These are phyloP conservation scores for Bedellia somnulentella DNA, from an alignment of 2,888 invertebrate species.

Conservation along the genomic window DNA sequence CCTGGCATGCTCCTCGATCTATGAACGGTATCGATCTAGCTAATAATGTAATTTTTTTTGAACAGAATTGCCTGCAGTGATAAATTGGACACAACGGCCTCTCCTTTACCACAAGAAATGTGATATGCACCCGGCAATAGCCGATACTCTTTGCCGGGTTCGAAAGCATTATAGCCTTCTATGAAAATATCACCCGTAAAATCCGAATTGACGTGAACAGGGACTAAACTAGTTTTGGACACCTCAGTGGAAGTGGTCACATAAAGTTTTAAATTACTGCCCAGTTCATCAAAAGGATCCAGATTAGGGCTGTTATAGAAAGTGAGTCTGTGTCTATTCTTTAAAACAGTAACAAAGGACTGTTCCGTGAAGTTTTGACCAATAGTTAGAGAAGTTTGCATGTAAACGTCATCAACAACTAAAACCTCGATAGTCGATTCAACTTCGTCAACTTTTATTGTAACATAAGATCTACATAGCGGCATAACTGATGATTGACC, in stretches of 20 bases:
- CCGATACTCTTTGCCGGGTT: conserved; percentile 9
- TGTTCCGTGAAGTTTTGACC: conserved; percentile 6
- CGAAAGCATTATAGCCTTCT: conserved; percentile 7
- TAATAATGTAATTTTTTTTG: conserved; percentile 4
- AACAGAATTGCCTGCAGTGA: neutral
- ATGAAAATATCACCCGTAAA: conserved; percentile 10
- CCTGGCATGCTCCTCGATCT: conserved; percentile 3
- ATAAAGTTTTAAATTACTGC: conserved; percentile 1
- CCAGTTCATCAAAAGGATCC: conserved; percentile 4
- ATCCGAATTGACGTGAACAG: neutral
- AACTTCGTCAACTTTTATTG: conserved; percentile 5
- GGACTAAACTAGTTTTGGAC: neutral
- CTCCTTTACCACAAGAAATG: conserved; percentile 7
- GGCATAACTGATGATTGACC: conserved; percentile 9
- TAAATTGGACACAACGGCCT: conserved; percentile 6
- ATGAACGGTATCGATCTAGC: conserved; percentile 6
- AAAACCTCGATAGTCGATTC: conserved; percentile 2
- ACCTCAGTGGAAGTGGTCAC: conserved; percentile 1
- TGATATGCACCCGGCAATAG: conserved; percentile 9
- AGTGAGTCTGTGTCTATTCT: conserved; percentile 3
- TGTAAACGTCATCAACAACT: conserved; percentile 2
- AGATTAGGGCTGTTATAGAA: conserved; percentile 10
- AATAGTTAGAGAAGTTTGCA: too few species aligned
- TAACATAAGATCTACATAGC: conserved; percentile 6
- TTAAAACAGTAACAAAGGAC: conserved; percentile 2